Conservation (phyloP, 2,113 vertebrate species). For the Arothron firmamentum region DNA sequence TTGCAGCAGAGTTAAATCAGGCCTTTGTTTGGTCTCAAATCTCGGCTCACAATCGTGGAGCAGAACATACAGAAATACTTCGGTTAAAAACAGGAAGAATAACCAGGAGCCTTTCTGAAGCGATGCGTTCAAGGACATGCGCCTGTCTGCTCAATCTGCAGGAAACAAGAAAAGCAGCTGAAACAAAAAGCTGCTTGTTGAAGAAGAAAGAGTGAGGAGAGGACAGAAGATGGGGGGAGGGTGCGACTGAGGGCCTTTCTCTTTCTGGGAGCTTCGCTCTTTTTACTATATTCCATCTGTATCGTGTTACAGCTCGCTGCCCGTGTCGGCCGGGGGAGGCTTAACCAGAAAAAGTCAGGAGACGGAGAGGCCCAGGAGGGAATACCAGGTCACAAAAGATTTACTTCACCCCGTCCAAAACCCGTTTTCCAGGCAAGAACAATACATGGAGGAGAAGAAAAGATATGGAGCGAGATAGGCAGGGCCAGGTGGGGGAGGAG, state of each 20-base stretch:
- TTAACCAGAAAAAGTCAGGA: conserved; percentile 30
- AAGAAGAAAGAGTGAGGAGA: conserved; percentile 29
- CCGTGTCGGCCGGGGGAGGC: conserved; percentile 39
- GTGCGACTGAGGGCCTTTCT: conserved; percentile 16
- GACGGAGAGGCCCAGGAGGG: conserved; percentile 40
- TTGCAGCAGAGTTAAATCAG: neutral
- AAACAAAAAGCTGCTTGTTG: conserved; percentile 45
- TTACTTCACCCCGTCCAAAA: conserved; percentile 65
- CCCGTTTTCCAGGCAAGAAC: conserved; percentile 64
- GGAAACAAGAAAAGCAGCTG: conserved; percentile 38
- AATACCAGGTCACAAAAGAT: conserved; percentile 68
- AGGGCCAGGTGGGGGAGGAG: conserved; percentile 30
- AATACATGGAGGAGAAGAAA: conserved; percentile 50
- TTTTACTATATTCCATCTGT: conserved; percentile 64
- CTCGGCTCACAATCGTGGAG: neutral
- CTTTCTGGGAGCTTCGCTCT: conserved; percentile 58
- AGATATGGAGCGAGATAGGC: conserved; percentile 43
- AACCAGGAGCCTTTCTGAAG: conserved; percentile 1
- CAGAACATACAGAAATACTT: neutral
- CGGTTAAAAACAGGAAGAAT: neutral
- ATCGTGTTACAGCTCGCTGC: conserved; percentile 62
- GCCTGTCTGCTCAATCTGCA: conserved; percentile 17
- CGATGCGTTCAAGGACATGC: conserved; percentile 9
- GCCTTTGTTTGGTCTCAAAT: neutral
- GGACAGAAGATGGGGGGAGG: conserved; percentile 24